These are phyloP conservation scores for Eupeodes luniger DNA, from an alignment of 2,888 invertebrate species.

Conservation along the genomic window DNA sequence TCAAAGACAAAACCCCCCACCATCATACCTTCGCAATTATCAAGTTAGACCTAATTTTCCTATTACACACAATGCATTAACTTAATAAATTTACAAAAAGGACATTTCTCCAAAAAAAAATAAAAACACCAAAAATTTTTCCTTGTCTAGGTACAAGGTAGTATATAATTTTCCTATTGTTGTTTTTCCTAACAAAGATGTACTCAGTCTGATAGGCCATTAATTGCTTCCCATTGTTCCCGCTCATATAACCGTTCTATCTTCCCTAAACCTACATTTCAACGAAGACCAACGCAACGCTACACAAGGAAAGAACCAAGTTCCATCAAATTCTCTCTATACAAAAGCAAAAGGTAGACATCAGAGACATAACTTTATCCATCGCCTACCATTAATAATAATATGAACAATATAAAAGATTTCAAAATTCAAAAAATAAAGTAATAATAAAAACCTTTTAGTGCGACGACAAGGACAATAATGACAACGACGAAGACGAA, in stretches of 20 bases:
- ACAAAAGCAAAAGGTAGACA: conserved; percentile 27
- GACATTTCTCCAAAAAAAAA: background rate
- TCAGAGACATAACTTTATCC: conserved; percentile 37
- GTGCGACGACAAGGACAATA: conserved; percentile 3
- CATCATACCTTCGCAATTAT: background rate
- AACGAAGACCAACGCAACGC: too few relatives aligned
- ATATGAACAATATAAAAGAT: conserved; percentile 8
- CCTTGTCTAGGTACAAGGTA: too few relatives aligned
- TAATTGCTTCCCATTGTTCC: conserved; percentile 49
- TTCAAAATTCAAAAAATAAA: background rate
- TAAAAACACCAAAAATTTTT: conserved; percentile 2
- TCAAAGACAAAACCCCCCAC: background rate
- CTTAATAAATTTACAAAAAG: background rate
- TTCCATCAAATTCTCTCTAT: conserved; percentile 25
- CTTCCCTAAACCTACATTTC: too few relatives aligned
- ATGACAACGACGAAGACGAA: background rate
- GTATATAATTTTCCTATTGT: conserved; percentile 21
- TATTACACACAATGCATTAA: conserved; percentile 2
- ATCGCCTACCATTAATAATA: conserved; percentile 37
- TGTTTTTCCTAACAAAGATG: conserved; percentile 30
- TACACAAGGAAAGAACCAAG: conserved; percentile 7
- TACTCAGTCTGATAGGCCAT: conserved; percentile 40
- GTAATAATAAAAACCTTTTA: conserved; percentile 16
- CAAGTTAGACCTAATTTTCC: background rate
- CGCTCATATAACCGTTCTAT: background rate